A percentile compares a stretch with the other conserved stretches of the same genome.
Conservation (phyloP, 2,113 vertebrate genomes). For the Albula glossodonta region DNA sequence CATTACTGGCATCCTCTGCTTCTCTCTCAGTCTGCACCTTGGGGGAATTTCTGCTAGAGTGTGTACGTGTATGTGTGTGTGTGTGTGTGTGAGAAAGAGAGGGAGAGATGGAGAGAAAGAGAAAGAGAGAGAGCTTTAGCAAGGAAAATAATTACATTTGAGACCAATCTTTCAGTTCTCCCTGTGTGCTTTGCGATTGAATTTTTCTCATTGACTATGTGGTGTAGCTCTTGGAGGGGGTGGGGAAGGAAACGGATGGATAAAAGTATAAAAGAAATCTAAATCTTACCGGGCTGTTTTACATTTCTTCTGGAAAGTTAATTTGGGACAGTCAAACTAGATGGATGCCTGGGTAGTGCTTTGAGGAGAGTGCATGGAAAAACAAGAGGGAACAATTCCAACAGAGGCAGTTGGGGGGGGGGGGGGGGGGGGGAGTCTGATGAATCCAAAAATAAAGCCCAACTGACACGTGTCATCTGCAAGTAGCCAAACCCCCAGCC, state of each 20-base stretch:
- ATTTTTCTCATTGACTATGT: constrained; percentile 4
- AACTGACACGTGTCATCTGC: background rate
- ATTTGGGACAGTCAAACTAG: constrained; percentile 36
- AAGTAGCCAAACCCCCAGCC: background rate
- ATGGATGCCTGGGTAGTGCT: constrained; percentile 22
- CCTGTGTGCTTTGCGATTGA: background rate
- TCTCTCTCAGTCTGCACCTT: background rate
- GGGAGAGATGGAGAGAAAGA: background rate
- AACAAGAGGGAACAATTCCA: background rate
- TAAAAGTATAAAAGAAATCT: background rate
- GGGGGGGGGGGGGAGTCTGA: background rate
- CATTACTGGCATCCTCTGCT: background rate
- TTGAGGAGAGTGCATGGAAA: background rate
- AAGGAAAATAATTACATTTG: background rate
- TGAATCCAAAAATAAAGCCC: background rate
- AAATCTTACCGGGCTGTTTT: constrained; percentile 19
- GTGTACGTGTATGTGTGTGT: background rate
- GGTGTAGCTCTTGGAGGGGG: background rate
- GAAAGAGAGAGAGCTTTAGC: background rate
- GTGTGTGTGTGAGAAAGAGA: background rate
- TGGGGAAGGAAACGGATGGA: constrained; percentile 8
- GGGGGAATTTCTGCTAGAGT: background rate
- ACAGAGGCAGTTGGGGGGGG: background rate
- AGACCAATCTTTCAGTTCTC: background rate
- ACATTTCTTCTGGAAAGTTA: constrained; percentile 49